Percentiles rank a stretch among this genome's conserved stretches.
phyloP scores from a whole-genome alignment of 2,888 invertebrate species.

The Mesoligia furuncula region DNA sequence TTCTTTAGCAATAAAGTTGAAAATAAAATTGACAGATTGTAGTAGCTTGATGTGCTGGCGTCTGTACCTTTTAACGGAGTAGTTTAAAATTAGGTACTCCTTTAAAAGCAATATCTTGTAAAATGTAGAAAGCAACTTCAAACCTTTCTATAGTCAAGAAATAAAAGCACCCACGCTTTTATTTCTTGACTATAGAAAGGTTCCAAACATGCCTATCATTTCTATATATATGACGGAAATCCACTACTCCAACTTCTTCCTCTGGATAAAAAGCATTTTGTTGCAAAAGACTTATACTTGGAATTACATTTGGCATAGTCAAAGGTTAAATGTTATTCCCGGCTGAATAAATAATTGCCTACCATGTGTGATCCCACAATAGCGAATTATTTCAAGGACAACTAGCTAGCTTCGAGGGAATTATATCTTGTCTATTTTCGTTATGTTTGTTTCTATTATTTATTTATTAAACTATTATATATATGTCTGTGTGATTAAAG shows the following conservation, averaged over 20 bases:
- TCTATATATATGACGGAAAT: slow-evolving; percentile 6
- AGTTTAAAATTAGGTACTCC: too few relatives aligned
- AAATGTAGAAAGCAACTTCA: slow-evolving; percentile 23
- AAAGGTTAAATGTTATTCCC: neutral
- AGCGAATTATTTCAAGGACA: neutral
- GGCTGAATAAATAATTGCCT: neutral
- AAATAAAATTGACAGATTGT: too few relatives aligned
- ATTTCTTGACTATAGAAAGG: too few relatives aligned
- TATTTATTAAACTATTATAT: too few relatives aligned
- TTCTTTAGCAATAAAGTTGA: too few relatives aligned
- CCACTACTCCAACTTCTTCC: neutral
- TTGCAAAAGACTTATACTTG: neutral
- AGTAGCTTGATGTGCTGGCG: too few relatives aligned
- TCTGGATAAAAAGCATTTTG: neutral
- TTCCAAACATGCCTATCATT: neutral
- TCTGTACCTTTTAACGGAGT: too few relatives aligned
- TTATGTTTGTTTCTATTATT: too few relatives aligned
- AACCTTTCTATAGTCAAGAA: neutral
- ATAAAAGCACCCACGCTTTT: too few relatives aligned
- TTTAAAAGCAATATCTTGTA: slow-evolving; percentile 33
- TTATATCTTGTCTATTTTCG: neutral
- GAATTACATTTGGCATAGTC: slow-evolving; percentile 2
- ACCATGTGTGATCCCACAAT: neutral
- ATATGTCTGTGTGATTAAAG: too few relatives aligned
- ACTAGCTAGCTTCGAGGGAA: neutral